These are phyloP conservation scores for Macrosoma leucophasiata DNA, from an alignment of 2,888 invertebrate species.

Conservation along the genomic window DNA sequence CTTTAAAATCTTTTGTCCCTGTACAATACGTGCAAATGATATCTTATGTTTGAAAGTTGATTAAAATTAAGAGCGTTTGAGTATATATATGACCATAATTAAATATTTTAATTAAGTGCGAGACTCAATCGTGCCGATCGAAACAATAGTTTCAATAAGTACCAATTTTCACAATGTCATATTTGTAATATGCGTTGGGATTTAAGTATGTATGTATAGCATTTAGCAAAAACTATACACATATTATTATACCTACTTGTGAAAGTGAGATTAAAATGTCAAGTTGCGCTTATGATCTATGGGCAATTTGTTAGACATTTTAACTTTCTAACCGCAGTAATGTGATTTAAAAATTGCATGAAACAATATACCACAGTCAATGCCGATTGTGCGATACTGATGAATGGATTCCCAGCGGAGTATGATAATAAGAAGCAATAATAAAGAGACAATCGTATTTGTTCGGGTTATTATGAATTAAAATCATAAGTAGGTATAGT, in stretches of 20 bases:
- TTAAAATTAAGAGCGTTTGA: too few relatives aligned
- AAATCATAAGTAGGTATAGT: slow-evolving; percentile 39
- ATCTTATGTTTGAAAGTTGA: too few relatives aligned
- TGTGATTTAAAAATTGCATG: slow-evolving; percentile 2
- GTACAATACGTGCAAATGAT: too few relatives aligned
- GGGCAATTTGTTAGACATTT: slow-evolving; percentile 19
- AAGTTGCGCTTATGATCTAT: slow-evolving; percentile 15
- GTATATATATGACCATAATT: too few relatives aligned
- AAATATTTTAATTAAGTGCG: too few relatives aligned
- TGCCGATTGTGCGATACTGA: not conserved
- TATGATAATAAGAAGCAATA: not conserved
- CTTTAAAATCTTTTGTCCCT: too few relatives aligned
- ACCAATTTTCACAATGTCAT: not conserved
- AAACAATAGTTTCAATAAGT: not conserved
- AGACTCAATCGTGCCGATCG: too few relatives aligned
- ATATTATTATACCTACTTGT: slow-evolving; percentile 1
- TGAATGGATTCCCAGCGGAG: not conserved
- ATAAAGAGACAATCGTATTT: not conserved
- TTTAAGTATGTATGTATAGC: not conserved
- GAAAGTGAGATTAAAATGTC: slow-evolving; percentile 9
- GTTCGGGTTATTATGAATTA: slow-evolving; percentile 19
- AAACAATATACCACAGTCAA: not conserved
- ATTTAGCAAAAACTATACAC: slow-evolving; percentile 2
- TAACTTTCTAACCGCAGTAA: slow-evolving; percentile 18
- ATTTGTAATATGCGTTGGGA: not conserved